Evolutionary conservation across 2,113 vertebrate species (phyloP).

Genomic region (Furnarius figulus): DNA sequence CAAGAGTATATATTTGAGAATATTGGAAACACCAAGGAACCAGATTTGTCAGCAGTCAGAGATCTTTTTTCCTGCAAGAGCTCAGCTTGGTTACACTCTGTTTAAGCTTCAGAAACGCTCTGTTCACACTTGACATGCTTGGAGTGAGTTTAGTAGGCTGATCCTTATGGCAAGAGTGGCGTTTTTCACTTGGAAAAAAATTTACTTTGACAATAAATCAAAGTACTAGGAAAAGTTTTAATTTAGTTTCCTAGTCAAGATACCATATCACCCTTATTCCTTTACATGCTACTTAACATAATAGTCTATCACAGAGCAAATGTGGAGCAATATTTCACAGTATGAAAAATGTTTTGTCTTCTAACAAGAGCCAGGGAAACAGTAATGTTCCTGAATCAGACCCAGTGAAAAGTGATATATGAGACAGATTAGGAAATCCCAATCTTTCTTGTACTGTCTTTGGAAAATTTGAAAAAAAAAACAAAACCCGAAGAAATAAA

Average conservation of each 20-base stretch:
- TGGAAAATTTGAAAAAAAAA: background rate
- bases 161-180: background rate
- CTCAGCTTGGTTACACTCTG: background rate
- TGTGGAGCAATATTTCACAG: fast-evolving
- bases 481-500: background rate
- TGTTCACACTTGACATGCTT: background rate
- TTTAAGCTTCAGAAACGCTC: background rate
- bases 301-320: background rate
- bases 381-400: background rate
- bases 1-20: background rate
- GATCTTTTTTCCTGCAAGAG: background rate
- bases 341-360: background rate
- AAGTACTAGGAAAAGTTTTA: background rate
- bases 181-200: background rate
- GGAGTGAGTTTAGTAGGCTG: background rate
- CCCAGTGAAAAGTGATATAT: background rate
- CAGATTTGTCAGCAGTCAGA: background rate
- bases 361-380: background rate
- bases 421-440: background rate
- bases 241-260: background rate
- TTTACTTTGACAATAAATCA: background rate
- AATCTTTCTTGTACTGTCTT: background rate
- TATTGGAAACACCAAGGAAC: background rate
- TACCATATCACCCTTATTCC: background rate
- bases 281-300: background rate